phyloP scores from a whole-genome alignment of 1,140 invertebrate genomes.

The Drosophila pruinosa region DNA sequence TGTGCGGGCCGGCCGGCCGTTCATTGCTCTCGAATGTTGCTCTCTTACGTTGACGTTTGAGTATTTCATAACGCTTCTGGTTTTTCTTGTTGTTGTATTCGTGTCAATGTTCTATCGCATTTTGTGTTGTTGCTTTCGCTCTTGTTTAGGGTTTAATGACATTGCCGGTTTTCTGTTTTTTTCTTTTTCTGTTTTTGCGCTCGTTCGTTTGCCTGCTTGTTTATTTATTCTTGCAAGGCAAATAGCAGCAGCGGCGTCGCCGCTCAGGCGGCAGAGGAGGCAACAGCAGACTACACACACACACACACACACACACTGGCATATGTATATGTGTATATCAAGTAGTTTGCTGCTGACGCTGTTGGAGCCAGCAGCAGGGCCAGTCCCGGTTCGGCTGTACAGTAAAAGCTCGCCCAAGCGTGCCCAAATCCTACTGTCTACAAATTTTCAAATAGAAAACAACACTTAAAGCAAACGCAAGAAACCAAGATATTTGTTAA shows the following conservation, averaged over 20 bases:
- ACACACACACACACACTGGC: not conserved
- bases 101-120: constrained; percentile 74
- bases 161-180: constrained; percentile 71
- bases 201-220: constrained; percentile 58
- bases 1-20: constrained; percentile 51
- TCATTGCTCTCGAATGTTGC: constrained; percentile 50
- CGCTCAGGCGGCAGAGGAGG: constrained; percentile 17
- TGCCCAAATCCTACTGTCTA: constrained; percentile 7
- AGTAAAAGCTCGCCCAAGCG: constrained; percentile 16
- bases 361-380: constrained; percentile 2
- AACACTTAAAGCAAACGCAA: not conserved
- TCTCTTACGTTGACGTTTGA: constrained; percentile 50
- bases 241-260: constrained; percentile 44
- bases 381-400: constrained; percentile 8
- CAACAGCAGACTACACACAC: constrained; percentile 36
- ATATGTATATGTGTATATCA: not conserved
- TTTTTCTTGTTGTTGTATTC: constrained; percentile 75
- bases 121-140: constrained; percentile 78
- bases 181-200: constrained; percentile 54
- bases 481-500: not conserved
- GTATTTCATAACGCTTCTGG: constrained; percentile 80
- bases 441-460: not conserved
- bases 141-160: constrained; percentile 82
- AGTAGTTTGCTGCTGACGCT: constrained; percentile 13
- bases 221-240: constrained; percentile 73